Evolutionary conservation across 2,888 invertebrate species (phyloP), one percentile per base, ranked within the genome.

Genomic region (Portevinia maculata): DNA sequence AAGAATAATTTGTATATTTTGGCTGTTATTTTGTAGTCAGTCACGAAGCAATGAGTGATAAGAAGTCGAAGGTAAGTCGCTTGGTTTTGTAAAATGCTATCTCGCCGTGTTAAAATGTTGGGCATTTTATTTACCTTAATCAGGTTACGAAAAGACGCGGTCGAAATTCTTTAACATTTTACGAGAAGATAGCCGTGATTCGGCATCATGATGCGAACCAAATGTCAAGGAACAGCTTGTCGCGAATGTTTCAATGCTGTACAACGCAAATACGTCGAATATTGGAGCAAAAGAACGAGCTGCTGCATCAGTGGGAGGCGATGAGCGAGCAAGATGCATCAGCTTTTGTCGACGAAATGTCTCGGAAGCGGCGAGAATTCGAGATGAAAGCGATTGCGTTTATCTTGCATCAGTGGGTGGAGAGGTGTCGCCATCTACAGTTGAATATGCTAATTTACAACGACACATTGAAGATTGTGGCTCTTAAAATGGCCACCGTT

Each of bases 321-420:
- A 85, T 90, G 8, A 89, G 88, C 74, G 90, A 90, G n/a, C 86
- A 88, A 0, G 89, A 90, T 84, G 88, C 89, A 3, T 86, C 89
- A 0, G 87, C 87, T 3, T 88, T 90, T 3, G 87, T 90, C 9
- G 89, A 89, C 48, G 89, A 89, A 73, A 90, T 89, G 89, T 87
- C 89, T 17, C 87, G 88, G 11, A 89, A 89, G 65, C 87, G 90
- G 0, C 86, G 88, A 19, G 90, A 89, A 76, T 89, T 90, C 32
- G 89, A 89, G 83, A 89, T 89, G 88, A 89, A 88, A 60, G 89
- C 90, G 57, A 87, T 90, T 6, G 89, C 88, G 64, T 90, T 89
- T 32, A 88, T 89, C 3, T 67, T 89, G 9, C 88, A 89, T 75
- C 89, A 89, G 48, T 89, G 89, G 89, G 89, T 89, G 15, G 88